Percentiles rank a stretch among this genome's conserved stretches.
phyloP scores from a whole-genome alignment of 2,113 vertebrate species.

The Labrus mixtus region DNA sequence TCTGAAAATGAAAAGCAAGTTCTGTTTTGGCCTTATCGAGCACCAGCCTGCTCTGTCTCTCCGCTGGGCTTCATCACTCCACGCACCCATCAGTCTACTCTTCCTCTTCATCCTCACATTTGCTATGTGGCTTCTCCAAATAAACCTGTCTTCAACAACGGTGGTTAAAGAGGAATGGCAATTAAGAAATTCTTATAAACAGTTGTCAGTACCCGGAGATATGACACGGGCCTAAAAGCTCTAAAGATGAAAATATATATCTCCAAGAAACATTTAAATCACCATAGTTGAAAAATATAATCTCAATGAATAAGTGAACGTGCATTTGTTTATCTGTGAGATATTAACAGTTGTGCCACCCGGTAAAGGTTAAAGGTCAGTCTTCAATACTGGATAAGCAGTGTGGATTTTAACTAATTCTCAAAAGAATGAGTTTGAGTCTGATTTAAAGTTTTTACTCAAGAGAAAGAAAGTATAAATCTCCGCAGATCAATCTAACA shows the following conservation, averaged over 20 bases:
- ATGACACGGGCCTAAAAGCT: too few relatives aligned
- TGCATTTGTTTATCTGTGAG: too few relatives aligned
- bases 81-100: constrained; percentile 17
- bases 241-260: too few relatives aligned
- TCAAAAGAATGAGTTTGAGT: not conserved
- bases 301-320: too few relatives aligned
- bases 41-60: constrained; percentile 5
- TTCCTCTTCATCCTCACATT: constrained; percentile 10
- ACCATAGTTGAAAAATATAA: not conserved
- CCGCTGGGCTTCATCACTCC: constrained; percentile 33
- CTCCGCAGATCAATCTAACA: too few relatives aligned
- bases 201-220: too few relatives aligned
- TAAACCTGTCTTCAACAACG: constrained; percentile 14
- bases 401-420: not conserved
- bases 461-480: not conserved
- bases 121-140: constrained; percentile 24
- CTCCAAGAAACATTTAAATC: too few relatives aligned
- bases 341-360: too few relatives aligned
- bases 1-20: constrained; percentile 17
- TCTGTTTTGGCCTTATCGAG: constrained; percentile 26
- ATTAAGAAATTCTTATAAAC: too few relatives aligned
- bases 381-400: too few relatives aligned
- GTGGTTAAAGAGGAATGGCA: not conserved
- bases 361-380: too few relatives aligned
- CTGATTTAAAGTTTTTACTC: not conserved